Conservation (phyloP, 2,797 vertebrate genomes). For the Catamblyrhynchus diadema region DNA sequence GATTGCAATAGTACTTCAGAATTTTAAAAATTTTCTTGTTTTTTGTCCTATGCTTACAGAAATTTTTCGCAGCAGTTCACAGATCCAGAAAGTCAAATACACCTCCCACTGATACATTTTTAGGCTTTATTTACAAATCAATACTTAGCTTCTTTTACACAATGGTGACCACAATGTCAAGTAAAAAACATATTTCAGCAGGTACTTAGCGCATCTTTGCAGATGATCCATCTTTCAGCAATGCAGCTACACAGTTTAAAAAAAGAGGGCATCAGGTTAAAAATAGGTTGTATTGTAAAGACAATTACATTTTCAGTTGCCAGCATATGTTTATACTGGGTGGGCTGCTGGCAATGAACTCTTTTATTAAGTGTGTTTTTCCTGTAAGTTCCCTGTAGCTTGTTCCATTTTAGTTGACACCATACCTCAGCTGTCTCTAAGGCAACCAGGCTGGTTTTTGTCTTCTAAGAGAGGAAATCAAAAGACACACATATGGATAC, state of each 20-base stretch:
- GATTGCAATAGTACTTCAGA: not conserved
- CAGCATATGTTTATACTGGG: constrained; percentile 29
- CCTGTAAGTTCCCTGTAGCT: constrained; percentile 13
- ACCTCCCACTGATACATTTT: not conserved
- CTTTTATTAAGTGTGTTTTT: constrained; percentile 44
- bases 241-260: not conserved
- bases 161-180: not conserved
- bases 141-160: not conserved
- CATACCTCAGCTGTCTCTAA: not conserved
- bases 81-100: not conserved
- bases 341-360: constrained; percentile 16
- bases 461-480: not conserved
- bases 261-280: not conserved
- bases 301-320: constrained; percentile 9
- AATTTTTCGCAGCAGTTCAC: not conserved
- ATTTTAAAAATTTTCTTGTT: not conserved
- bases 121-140: not conserved
- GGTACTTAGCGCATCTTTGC: not conserved
- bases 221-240: not conserved
- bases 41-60: not conserved
- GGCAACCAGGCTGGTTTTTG: constrained; percentile 31
- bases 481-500: not conserved
- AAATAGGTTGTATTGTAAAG: not conserved
- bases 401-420: not conserved
- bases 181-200: not conserved